A percentile compares a stretch with the other conserved stretches of the same genome.
phyloP scores from a whole-genome alignment of 2,888 invertebrate genomes.

The Lithophane socia region DNA sequence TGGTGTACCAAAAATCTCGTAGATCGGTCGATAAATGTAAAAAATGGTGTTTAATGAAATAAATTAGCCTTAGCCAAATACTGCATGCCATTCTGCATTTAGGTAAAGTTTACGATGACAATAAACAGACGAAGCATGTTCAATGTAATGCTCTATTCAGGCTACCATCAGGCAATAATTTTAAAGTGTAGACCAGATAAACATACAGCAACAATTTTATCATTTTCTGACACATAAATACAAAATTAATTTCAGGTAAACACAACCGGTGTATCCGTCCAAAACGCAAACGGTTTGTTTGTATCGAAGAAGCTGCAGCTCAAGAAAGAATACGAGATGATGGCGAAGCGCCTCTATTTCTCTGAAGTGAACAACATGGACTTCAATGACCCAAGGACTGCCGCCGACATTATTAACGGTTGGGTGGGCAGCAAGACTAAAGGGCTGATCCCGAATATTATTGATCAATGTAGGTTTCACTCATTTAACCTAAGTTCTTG shows the following conservation, averaged over 20 bases:
- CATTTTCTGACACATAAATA: background rate
- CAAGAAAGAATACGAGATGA: constrained; percentile 82
- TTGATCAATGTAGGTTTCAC: constrained; percentile 86
- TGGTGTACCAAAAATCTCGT: background rate
- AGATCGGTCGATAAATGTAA: background rate
- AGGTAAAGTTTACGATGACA: background rate
- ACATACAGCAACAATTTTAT: background rate
- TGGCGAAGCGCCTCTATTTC: constrained; percentile 86
- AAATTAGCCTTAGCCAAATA: no score
- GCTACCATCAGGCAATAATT: background rate
- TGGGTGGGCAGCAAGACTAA: constrained; percentile 91
- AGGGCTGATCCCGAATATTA: constrained; percentile 89
- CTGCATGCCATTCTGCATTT: no score
- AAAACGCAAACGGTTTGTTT: constrained; percentile 88
- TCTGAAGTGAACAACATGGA: constrained; percentile 87
- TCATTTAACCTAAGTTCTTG: background rate
- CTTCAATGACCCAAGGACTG: constrained; percentile 83
- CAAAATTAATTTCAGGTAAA: constrained; percentile 72
- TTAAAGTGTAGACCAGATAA: background rate
- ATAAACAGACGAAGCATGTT: background rate
- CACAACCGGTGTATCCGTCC: constrained; percentile 75
- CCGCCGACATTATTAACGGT: constrained; percentile 89
- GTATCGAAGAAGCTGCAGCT: constrained; percentile 82
- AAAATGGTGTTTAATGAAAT: background rate
- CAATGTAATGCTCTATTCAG: background rate